Evolutionary conservation across 2,797 vertebrate genomes (phyloP), one percentile per base, ranked within the genome.

Genomic region (Acanthurus tractus): DNA sequence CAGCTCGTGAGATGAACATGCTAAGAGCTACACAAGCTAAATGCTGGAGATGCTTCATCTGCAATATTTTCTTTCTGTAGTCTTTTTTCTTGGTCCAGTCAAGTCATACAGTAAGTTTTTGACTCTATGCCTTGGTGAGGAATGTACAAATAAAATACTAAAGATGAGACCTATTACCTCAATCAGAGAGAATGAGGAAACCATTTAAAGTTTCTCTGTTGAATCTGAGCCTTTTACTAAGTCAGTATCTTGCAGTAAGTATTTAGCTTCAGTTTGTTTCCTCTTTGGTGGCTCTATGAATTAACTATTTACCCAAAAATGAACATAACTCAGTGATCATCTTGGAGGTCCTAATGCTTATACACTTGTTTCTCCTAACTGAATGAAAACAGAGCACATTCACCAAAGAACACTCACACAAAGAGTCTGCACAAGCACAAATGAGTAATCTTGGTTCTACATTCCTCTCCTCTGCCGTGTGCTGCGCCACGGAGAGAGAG

Each of bases 391-490:
- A 62, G 17, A 49, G 29, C 29, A 34, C 29, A 7, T 34, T 1
- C 6, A 67, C 17, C 49, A 10, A 36, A 34, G 15, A 25, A 61
- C 65, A 63, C 50, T 20, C 29, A 49, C 63, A 63, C 68, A 61
- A 23, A 57, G 14, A 25, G 5, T 6, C 14, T 8, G n/a, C 40
- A 59, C 52, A 76, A 71, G 76, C 78, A 78, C 34, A 85, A 74
- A 74, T 77, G 55, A 62, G 50, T 77, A 76, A 85, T 78, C 63
- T 69, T 57, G 69, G 73, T 56, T 70, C 53, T 54, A 29, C 23
- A 59, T 50, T 68, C 3, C 42, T 46, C 70, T 61, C 76, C 74
- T 63, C 72, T 73, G 63, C 76, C 46, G 13, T 67, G 50, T 77
- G 42, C 44, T 63, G 45, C 61, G 66, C 63, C 38, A 74, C 44